Base-by-base conservation (phyloP, 2,888 invertebrate genomes). In the Galerucella calmariensis region DNA sequence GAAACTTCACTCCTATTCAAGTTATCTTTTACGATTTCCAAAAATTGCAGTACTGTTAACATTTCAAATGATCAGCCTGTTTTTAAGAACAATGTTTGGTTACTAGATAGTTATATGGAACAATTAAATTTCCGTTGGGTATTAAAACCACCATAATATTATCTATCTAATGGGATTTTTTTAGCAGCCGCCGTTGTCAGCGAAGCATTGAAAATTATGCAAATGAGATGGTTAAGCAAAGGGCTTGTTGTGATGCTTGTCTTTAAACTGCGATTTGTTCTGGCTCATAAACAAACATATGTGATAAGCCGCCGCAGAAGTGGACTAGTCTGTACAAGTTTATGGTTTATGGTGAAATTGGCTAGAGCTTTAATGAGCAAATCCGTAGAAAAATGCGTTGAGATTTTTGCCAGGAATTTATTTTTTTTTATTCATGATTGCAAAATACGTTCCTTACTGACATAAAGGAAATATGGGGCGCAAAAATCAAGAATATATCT, bases 261-360 rank as follows among this genome's bases (percentile, higher is more conserved):
- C 67, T 78, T 78, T 75, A 76, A 75, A 78, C 75, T 58, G 73
- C 75, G 79, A 81, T 81, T 81, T 76, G 81, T 81, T 80, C 77
- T 80, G 78, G 76, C 74, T 79, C 79, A 81, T 81, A 81, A 81
- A 81, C 81, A 81, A 81, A 81, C 80, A 81, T 81, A 79, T 81
- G 79, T 77, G 79, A 81, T 78, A 77, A 79, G 73, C 69, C 76
- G 77, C 27, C 65, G 67, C 69, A 66, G 66, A 69, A 56, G 16
- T 41, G 67, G 35, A 46, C 65, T 66, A 63, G 51, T 58, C 27
- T 12, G 41, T 20, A 41, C 10, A 4, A 20, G 20, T 65, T 65
- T 65, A 65, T 65, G 44, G 41, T 65, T 20, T 46, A 27, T 46
- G 27, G 51, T 51, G 14, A 51, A 59, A 27, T 61, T 46, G 48